Base-by-base conservation (phyloP, 2,113 vertebrate genomes). In the Addax nasomaculatus region DNA sequence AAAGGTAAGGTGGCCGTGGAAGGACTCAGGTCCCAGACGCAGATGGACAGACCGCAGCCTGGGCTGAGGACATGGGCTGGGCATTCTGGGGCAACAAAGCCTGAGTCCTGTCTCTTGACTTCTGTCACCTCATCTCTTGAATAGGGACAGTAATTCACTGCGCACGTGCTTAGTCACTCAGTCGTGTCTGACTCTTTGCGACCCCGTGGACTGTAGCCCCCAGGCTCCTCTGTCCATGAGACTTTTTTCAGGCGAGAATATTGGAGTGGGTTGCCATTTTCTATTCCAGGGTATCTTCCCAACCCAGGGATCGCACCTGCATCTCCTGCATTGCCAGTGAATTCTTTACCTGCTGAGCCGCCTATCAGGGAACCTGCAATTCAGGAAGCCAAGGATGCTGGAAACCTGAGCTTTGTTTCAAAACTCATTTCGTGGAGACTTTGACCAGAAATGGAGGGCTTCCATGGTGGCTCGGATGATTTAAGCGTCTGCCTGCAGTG, bases 111-210 rank as follows among this genome's bases (percentile, higher is more conserved):
- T 43, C 11, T 25, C 70, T 73, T 73, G 2, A 39, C n/a, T 58
- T 13, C 39, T 3, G 2, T 11, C 11, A 13, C 60, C 15, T 33
- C 36, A 30, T 17, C 39, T 11, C 7, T 43, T 3, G 45, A 57
- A n/a, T 4, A 23, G 19, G 57, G 62, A 81, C 10, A 16, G 1
- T 19, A 64, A 67, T 27, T 23, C n/a, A 60, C 76, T 43, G 70
- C 1, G 1, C 36, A 43, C 2, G 1, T 2, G 23, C 12, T 27
- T 43, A 76, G 70, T 76, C 12, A 14, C 1, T 43, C 23, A 43
- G 70, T 43, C 0, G 23, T 27, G 70, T 76, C 23, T 76, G 39
- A 43, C 23, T 43, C 70, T 73, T 43, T 39, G 70, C 0, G 3
- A 76, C 70, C 70, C 39, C 23, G 25, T 7, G 70, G 12, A 76